These are phyloP conservation scores for Ephestia elutella DNA, from an alignment of 1,140 invertebrate species.

Conservation along the genomic window DNA sequence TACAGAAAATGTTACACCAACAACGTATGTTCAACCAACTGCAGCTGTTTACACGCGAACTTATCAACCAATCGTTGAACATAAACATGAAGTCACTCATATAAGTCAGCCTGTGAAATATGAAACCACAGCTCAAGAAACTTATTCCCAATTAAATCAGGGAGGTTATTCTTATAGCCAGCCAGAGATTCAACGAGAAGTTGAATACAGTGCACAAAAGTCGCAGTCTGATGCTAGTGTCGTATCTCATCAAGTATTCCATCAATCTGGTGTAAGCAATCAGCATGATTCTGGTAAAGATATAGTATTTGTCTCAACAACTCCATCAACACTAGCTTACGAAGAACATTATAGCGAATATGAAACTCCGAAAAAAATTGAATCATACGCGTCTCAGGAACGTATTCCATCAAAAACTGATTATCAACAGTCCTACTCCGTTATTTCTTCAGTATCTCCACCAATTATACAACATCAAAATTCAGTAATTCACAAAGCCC, in stretches of 20 bases:
- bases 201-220: constrained; percentile 33
- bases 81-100: constrained; percentile 39
- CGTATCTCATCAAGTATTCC: constrained; percentile 61
- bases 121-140: constrained; percentile 27
- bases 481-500: constrained; percentile 27
- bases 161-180: constrained; percentile 49
- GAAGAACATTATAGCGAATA: constrained; percentile 58
- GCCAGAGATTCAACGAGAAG: constrained; percentile 52
- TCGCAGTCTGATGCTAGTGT: constrained; percentile 56
- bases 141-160: constrained; percentile 30
- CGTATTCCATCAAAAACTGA: constrained; percentile 52
- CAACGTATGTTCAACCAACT: constrained; percentile 46
- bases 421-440: constrained; percentile 36
- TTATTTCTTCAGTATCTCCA: constrained; percentile 36
- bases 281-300: constrained; percentile 38
- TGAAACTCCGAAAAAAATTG: constrained; percentile 33
- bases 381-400: constrained; percentile 51
- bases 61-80: constrained; percentile 34
- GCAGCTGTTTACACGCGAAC: constrained; percentile 50
- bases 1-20: constrained; percentile 37
- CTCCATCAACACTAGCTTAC: constrained; percentile 54
- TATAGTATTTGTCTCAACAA: constrained; percentile 53
- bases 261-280: constrained; percentile 31
- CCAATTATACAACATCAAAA: constrained; percentile 38
- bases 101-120: constrained; percentile 36